These are phyloP conservation scores for Tanaodytes sp. DNA, from an alignment of 2,888 invertebrate species.

Conservation along the genomic window DNA sequence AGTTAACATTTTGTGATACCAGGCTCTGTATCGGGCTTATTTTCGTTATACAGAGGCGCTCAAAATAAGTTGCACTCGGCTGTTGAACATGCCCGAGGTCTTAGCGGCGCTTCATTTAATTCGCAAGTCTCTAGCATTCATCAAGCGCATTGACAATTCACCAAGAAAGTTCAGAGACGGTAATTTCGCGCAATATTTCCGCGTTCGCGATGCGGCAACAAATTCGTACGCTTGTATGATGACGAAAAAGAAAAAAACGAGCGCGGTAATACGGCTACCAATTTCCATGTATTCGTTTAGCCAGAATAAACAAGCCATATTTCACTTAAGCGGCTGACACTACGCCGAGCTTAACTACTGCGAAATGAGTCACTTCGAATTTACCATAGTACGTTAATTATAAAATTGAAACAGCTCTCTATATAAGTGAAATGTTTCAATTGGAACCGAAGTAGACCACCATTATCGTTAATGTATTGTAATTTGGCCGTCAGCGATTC, in stretches of 20 bases:
- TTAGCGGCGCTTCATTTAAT: slow-evolving; percentile 23
- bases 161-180: slow-evolving; percentile 1
- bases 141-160: slow-evolving; percentile 11
- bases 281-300: slow-evolving; percentile 21
- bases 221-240: not conserved
- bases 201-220: no score
- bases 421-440: slow-evolving; percentile 38
- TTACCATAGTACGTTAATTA: slow-evolving; percentile 33
- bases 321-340: slow-evolving; percentile 28
- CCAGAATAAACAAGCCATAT: slow-evolving; percentile 39
- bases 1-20: no score
- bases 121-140: slow-evolving; percentile 9
- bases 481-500: slow-evolving; percentile 23
- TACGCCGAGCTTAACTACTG: slow-evolving; percentile 40
- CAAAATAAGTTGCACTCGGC: slow-evolving; percentile 15
- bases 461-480: slow-evolving; percentile 37
- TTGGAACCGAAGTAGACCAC: slow-evolving; percentile 30
- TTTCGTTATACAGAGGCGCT: no score
- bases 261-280: not conserved
- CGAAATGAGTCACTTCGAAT: slow-evolving; percentile 31
- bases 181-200: not conserved
- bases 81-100: slow-evolving; percentile 17
- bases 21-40: no score
- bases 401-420: slow-evolving; percentile 34
- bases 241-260: not conserved